phyloP scores from a whole-genome alignment of 2,797 vertebrate species.

The Bryconaethiops microstoma region DNA sequence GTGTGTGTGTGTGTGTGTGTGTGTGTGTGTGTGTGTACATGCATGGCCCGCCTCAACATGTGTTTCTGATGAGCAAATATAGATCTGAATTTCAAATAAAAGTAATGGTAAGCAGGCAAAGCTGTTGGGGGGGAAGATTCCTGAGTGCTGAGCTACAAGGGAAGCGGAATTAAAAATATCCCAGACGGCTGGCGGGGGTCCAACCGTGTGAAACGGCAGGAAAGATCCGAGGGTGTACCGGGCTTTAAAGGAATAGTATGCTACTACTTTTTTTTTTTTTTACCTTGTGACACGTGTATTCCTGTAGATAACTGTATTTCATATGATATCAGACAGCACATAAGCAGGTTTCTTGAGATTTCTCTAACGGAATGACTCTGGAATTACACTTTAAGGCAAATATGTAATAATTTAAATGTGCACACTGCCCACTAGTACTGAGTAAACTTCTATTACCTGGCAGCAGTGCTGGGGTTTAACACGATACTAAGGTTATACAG shows the following conservation, averaged over 20 bases:
- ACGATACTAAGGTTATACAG: no score
- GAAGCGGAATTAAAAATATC: conserved; percentile 85
- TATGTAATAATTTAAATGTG: no score
- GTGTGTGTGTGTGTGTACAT: conserved; percentile 51
- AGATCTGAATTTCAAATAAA: conserved; percentile 97
- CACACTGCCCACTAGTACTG: no score
- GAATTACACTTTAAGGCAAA: no score
- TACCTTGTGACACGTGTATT: not conserved
- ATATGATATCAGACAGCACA: not conserved
- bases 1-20: conserved; percentile 26
- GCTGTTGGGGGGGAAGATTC: conserved; percentile 76
- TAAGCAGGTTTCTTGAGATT: not conserved
- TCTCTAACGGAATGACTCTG: no score
- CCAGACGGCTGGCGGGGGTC: conserved; percentile 73
- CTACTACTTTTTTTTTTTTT: not conserved
- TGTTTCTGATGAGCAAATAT: conserved; percentile 96
- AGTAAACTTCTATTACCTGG: no score
- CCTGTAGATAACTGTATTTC: not conserved
- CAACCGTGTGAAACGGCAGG: conserved; percentile 74
- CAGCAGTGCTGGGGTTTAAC: no score
- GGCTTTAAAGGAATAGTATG: conserved; percentile 14
- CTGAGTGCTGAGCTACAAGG: conserved; percentile 80
- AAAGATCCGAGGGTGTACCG: conserved; percentile 14
- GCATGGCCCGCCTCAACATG: conserved; percentile 77
- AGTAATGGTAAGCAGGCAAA: conserved; percentile 90